Evolutionary conservation across 2,888 invertebrate genomes (phyloP), one percentile per base, ranked within the genome.

Genomic region (Formica aserva): DNA sequence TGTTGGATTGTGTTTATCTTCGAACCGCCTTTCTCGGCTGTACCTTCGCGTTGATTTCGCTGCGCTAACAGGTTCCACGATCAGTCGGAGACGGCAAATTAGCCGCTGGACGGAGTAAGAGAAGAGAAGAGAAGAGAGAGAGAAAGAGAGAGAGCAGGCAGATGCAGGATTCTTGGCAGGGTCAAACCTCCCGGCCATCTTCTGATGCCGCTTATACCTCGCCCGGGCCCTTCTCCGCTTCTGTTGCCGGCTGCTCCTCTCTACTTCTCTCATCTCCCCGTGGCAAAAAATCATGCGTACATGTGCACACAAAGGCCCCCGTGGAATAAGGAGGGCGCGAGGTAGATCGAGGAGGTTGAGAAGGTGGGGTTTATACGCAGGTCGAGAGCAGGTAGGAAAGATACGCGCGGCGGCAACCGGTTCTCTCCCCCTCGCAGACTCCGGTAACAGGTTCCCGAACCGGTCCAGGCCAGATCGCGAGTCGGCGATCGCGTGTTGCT

Each of bases 401-500:
- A 55, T 82, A 63, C 67, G 32, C n/a, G 52, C n/a, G 52, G 48
- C 60, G 69, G 82, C 52, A 83, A 80, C 78, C 78, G 78, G 82
- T 71, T 83, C 82, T 83, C 67, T 67, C 60, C 60, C 18, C 82
- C 74, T 38, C 57, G 60, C 74, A 48, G 74, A 22, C 82, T 55
- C 67, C 60, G 82, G 41, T 62, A 35, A 45, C 84, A 85, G 82
- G 88, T 84, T 81, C 85, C 75, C 57, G 71, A 77, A 91, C 91
- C 90, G 91, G 91, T 90, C 83, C 87, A 69, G 83, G 72, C 38
- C 11, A 26, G 71, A 69, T 71, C 77, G 45, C 84, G 29, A 88
- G 87, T 90, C 82, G 86, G 52, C 85, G 94, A 94, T 94, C 94
- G 94, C 94, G 94, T 94, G 94, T 93, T 93, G 94, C 86, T 94